Evolutionary conservation across 1,140 invertebrate genomes (phyloP), one percentile per base, ranked within the genome.

Genomic region (Hesperophylax magnus): DNA sequence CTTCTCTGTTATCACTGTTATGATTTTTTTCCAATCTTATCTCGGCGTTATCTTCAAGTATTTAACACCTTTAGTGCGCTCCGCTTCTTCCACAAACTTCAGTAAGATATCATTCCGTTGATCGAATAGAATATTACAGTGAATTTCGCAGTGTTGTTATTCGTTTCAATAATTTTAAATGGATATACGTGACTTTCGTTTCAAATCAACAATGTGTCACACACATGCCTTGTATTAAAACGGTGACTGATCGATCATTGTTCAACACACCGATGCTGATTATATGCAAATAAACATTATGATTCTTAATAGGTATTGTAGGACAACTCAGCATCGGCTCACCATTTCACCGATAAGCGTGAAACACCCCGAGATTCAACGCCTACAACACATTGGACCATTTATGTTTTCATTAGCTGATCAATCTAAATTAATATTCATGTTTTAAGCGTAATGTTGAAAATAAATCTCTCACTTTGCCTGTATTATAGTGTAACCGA

Each of bases 181-280:
- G 6, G 31, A 17, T 7, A 9, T 39, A 47, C 24, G 31, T 69
- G 31, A 27, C 63, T 39, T 17, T 39, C 18, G 31, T 34, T 34
- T 39, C n/a, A 69, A 69, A 34, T 34, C 31, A 17, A 17, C 65
- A 34, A 67, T 67, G 31, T 67, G 24, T 24, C 63, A 69, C 65
- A 27, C 65, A 15, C 24, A 24, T 8, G 58, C 58, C 18, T 2
- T 20, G 18, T 22, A 24, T 24, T 61, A 18, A 3, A 22, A n/a
- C 31, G 65, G 15, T 69, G 22, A 31, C 22, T 67, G 63, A 31
- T 31, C 63, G 31, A 69, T 34, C 65, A 47, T 69, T 69, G 65
- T 69, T 69, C 31, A 6, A 69, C 11, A 69, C 15, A 69, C 18
- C 31, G 31, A 34, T 18, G 17, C 63, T 39, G 24, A 67, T 67